Evolutionary conservation across 1,140 invertebrate genomes (phyloP).

Genomic region (Archivesica marissinica): DNA sequence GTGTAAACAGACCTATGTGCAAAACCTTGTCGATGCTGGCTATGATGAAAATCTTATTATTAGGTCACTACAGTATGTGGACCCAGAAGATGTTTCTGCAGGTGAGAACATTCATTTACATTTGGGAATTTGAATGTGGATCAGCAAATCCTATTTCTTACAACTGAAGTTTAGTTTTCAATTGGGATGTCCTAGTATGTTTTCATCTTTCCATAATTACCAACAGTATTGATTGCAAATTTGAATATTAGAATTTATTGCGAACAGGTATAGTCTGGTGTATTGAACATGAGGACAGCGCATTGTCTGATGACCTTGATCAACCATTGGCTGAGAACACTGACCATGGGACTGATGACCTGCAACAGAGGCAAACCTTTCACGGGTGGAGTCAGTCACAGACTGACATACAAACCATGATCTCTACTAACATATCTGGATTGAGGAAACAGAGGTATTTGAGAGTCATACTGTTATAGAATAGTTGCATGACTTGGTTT

Average conservation of each 20-base stretch:
- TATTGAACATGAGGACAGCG: not conserved
- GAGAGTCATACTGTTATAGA: too few relatives aligned
- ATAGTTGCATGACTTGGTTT: too few relatives aligned
- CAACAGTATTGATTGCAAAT: too few relatives aligned
- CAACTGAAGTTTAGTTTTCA: too few relatives aligned
- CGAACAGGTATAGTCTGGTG: conserved; percentile 48
- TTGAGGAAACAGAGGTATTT: conserved; percentile 1
- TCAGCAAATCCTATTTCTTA: too few relatives aligned
- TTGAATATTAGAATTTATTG: too few relatives aligned
- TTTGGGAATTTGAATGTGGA: too few relatives aligned
- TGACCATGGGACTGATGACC: not conserved
- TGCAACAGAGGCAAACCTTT: not conserved
- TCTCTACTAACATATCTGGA: conserved; percentile 2
- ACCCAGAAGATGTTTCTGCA: conserved; percentile 41
- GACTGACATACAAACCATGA: conserved; percentile 28
- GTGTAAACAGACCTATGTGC: conserved; percentile 42
- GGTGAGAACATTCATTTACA: not conserved
- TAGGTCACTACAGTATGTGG: conserved; percentile 49
- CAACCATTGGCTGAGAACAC: not conserved
- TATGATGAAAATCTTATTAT: conserved; percentile 59
- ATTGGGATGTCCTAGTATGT: too few relatives aligned
- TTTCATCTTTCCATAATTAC: too few relatives aligned
- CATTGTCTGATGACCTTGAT: not conserved
- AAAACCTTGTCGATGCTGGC: conserved; percentile 46
- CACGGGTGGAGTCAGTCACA: conserved; percentile 25